These are phyloP conservation scores for Neotoxoptera formosana DNA, from an alignment of 1,140 invertebrate species.

Conservation along the genomic window DNA sequence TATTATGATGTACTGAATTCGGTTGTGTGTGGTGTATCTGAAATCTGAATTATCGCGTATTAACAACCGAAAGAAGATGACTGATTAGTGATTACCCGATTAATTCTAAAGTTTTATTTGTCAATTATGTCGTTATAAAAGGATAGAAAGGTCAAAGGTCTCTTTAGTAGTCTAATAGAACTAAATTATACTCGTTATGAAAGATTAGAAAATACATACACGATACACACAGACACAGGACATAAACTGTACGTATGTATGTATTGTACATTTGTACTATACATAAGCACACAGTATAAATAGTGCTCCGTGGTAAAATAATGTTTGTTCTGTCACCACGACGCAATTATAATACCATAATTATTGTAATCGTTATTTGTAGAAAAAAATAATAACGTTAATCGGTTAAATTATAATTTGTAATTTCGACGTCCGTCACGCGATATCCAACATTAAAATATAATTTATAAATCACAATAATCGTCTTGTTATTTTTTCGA, in stretches of 20 bases:
- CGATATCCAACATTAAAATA: not conserved
- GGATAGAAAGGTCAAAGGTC: not conserved
- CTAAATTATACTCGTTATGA: not conserved
- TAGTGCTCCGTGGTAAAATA: not conserved
- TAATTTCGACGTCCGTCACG: not conserved
- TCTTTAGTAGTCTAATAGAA: not conserved
- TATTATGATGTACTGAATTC: too few relatives aligned
- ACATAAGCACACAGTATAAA: too few relatives aligned
- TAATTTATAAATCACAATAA: not conserved
- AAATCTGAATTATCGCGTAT: not conserved
- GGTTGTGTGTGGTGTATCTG: not conserved
- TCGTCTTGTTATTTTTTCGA: not conserved
- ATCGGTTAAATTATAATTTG: not conserved
- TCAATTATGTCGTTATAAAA: not conserved
- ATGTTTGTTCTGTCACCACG: not conserved
- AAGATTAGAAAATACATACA: not conserved
- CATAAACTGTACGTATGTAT: too few relatives aligned
- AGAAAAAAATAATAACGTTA: not conserved
- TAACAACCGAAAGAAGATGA: not conserved
- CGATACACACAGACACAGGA: not conserved
- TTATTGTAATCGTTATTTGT: not conserved
- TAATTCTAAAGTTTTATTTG: not conserved
- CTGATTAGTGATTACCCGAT: not conserved
- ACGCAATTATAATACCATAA: too few relatives aligned
- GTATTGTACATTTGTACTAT: too few relatives aligned